Conservation (phyloP, 1,140 invertebrate species). For the Cylas formicarius region DNA sequence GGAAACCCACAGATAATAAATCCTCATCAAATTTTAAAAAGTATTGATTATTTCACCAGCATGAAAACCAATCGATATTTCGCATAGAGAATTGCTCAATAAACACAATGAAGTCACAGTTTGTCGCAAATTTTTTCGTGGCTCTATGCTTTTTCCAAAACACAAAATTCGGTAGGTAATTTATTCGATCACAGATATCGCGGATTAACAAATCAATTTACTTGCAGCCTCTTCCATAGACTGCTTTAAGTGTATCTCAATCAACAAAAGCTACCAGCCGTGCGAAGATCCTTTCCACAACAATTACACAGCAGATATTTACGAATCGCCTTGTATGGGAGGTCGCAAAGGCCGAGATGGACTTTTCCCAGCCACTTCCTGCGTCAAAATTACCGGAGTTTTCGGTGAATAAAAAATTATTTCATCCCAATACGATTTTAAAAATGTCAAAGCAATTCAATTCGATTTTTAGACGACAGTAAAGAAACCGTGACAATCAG, state of each 20-base stretch:
- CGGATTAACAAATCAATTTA: no score
- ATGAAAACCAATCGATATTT: no score
- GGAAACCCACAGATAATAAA: no score
- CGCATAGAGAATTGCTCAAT: no score
- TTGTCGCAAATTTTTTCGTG: no score
- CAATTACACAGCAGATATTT: slow-evolving; percentile 73
- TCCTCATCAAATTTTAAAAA: no score
- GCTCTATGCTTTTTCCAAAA: no score
- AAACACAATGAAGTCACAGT: no score
- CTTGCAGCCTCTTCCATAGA: slow-evolving; percentile 58
- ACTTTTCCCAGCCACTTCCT: slow-evolving; percentile 92
- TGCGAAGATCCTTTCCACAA: slow-evolving; percentile 98
- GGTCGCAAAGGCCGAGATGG: slow-evolving; percentile 86
- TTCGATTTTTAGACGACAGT: slow-evolving; percentile 57
- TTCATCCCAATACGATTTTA: not conserved
- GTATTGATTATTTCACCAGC: no score
- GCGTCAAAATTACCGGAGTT: slow-evolving; percentile 86
- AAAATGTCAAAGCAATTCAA: not conserved
- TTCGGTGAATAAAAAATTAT: slow-evolving; percentile 55
- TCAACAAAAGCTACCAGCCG: slow-evolving; percentile 75
- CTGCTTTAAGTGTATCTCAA: slow-evolving; percentile 93
- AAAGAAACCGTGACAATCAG: slow-evolving; percentile 73
- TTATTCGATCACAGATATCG: no score
- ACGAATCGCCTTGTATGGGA: slow-evolving; percentile 88
- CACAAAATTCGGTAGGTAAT: no score